phyloP scores from a whole-genome alignment of 2,797 vertebrate genomes.

The Rhyacichthys aspro region DNA sequence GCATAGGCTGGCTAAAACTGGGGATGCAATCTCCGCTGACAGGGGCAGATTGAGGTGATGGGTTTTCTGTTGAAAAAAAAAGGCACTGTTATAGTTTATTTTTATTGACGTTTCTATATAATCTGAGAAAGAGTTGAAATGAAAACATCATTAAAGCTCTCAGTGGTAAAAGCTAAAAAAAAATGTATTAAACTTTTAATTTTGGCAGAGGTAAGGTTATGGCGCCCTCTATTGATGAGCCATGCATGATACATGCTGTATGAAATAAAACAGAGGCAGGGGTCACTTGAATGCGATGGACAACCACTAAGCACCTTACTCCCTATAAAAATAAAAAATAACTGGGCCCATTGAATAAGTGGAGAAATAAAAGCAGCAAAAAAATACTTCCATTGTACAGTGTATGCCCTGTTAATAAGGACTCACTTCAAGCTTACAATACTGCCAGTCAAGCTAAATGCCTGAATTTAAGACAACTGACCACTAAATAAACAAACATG shows the following conservation, averaged over 20 bases:
- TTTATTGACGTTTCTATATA: too few relatives aligned
- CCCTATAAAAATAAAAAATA: neutral
- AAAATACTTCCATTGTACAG: too few relatives aligned
- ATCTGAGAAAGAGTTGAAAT: too few relatives aligned
- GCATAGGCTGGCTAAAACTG: constrained; percentile 62
- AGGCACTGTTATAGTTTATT: neutral
- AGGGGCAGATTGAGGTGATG: constrained; percentile 37
- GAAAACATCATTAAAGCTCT: neutral
- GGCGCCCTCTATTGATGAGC: constrained; percentile 68
- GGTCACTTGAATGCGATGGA: constrained; percentile 4
- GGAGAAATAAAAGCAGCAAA: too few relatives aligned
- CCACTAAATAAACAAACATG: too few relatives aligned
- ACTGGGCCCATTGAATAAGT: too few relatives aligned
- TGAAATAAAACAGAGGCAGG: neutral
- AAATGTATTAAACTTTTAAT: neutral
- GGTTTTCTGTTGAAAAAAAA: constrained; percentile 51
- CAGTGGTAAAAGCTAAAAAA: neutral
- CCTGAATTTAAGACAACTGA: too few relatives aligned
- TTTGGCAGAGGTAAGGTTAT: constrained; percentile 23
- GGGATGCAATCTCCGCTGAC: constrained; percentile 58
- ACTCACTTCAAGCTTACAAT: too few relatives aligned
- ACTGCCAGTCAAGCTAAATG: too few relatives aligned
- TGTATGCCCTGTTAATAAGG: too few relatives aligned
- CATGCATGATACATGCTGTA: constrained; percentile 34
- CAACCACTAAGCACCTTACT: neutral